Base-by-base conservation (phyloP, 2,888 invertebrate genomes). In the Drosophila neotestacea region DNA sequence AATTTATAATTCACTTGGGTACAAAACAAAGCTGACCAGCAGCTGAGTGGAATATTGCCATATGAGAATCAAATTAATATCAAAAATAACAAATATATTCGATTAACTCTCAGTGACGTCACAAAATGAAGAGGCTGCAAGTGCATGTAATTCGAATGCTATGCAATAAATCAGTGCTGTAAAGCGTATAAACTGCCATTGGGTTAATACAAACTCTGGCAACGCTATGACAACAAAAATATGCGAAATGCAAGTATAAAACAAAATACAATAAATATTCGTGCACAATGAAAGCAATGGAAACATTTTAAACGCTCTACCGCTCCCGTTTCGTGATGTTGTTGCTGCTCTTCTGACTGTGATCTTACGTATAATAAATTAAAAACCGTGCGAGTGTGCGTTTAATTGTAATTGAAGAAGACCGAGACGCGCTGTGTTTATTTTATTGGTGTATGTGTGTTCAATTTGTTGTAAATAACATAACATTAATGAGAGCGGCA, bases 161-260 rank as follows among this genome's bases (percentile, higher is more conserved):
- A 36, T 9, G 10, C 9, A 22, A 22, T 9, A 4, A 42, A 41
- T 16, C 27, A 79, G 76, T 76, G 71, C 34, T 79, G 58, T 1
- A 62, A 41, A 79, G 34, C 42, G 48, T 2, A 1, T 9, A 1
- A 27, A 11, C 30, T 3, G 22, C 2, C 34, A 28, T 28, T 6
- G 32, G 16, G 13, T 1, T 28, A 4, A 11, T 22, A 0, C 1
- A 30, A 10, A 47, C 5, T 75, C 52, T 65, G 77, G 77, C 80
- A 77, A 71, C 77, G 55, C 77, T 32, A 44, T 54, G 60, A 71
- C 72, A 79, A 79, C 77, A 77, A 77, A 79, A 79, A 68, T 80
- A 80, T 68, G 62, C 81, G 78, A 78, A 80, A 65, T 69, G 69
- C 81, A 80, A 80, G 77, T 81, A 79, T 65, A 78, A 80, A 78